phyloP scores from a whole-genome alignment of 2,888 invertebrate genomes.

The Horisme vitalbata region DNA sequence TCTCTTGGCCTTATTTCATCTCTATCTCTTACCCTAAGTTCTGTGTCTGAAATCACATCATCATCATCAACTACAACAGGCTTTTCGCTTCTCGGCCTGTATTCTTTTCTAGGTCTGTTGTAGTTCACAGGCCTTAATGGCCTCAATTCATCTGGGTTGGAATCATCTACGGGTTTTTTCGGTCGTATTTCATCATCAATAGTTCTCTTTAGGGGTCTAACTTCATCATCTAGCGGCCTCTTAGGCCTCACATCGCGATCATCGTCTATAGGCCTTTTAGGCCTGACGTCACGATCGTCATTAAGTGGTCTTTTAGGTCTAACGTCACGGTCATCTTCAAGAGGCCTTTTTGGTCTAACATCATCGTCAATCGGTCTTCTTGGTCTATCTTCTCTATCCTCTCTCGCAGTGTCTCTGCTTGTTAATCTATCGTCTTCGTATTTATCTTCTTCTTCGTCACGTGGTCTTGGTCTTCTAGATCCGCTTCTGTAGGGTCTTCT shows the following conservation, averaged over 20 bases:
- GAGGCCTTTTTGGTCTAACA: constrained; percentile 39
- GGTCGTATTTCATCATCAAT: constrained; percentile 29
- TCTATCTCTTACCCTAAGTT: constrained; percentile 36
- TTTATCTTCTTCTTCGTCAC: constrained; percentile 62
- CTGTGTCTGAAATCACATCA: constrained; percentile 40
- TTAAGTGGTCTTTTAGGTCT: constrained; percentile 24
- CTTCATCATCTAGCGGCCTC: constrained; percentile 30
- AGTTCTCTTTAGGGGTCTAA: constrained; percentile 29
- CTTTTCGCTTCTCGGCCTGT: constrained; percentile 37
- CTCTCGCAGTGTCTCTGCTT: constrained; percentile 60
- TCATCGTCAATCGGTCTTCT: constrained; percentile 32
- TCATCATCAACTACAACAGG: constrained; percentile 10
- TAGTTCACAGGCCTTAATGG: constrained; percentile 43
- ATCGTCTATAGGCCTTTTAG: constrained; percentile 15
- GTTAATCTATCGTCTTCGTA: constrained; percentile 42
- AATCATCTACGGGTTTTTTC: constrained; percentile 40
- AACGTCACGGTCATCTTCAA: constrained; percentile 32
- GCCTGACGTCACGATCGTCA: constrained; percentile 28
- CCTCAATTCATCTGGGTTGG: constrained; percentile 50
- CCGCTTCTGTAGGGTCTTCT: constrained; percentile 53
- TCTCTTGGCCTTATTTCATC: constrained; percentile 40
- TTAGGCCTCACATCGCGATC: constrained; percentile 29
- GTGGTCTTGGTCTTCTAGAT: constrained; percentile 54
- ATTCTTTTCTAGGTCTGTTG: constrained; percentile 37
- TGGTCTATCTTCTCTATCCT: constrained; percentile 43